phyloP scores from a whole-genome alignment of 2,113 vertebrate genomes.

The Struthio camelus region DNA sequence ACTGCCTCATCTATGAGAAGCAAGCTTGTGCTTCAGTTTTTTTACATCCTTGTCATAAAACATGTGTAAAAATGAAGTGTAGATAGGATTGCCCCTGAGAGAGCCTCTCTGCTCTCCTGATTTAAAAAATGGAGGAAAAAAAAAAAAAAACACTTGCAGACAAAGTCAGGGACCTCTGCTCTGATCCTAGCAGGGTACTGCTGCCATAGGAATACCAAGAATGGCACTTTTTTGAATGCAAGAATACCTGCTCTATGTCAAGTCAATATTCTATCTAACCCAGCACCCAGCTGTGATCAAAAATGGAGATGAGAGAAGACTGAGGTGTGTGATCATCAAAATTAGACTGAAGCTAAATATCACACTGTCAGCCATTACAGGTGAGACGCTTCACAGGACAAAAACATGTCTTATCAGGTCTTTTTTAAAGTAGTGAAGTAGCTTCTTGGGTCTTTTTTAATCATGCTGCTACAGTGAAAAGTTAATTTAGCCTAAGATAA shows the following conservation, averaged over 20 bases:
- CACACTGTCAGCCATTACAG: not conserved
- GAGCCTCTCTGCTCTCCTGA: not conserved
- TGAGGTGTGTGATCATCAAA: not conserved
- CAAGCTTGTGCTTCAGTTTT: not conserved
- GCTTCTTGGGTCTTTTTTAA: not conserved
- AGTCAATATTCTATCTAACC: not conserved
- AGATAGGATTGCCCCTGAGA: not conserved
- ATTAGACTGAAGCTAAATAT: not conserved
- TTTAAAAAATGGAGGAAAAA: not conserved
- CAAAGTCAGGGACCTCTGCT: not conserved
- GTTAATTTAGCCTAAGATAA: not conserved
- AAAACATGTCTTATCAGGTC: not conserved
- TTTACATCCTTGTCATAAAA: not conserved
- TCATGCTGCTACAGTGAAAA: not conserved
- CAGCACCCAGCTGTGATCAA: not conserved
- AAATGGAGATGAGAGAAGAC: not conserved
- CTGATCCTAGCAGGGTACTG: not conserved
- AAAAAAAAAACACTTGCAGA: accelerated
- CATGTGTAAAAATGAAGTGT: not conserved
- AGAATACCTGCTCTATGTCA: not conserved
- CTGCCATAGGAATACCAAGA: not conserved
- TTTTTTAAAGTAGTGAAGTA: not conserved
- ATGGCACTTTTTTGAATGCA: not conserved
- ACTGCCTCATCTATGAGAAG: not conserved
- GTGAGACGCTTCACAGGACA: not conserved